Percentiles rank a stretch among this genome's conserved stretches.
These are phyloP conservation scores for Empis stercorea DNA, from an alignment of 2,888 invertebrate species.

Conservation along the genomic window DNA sequence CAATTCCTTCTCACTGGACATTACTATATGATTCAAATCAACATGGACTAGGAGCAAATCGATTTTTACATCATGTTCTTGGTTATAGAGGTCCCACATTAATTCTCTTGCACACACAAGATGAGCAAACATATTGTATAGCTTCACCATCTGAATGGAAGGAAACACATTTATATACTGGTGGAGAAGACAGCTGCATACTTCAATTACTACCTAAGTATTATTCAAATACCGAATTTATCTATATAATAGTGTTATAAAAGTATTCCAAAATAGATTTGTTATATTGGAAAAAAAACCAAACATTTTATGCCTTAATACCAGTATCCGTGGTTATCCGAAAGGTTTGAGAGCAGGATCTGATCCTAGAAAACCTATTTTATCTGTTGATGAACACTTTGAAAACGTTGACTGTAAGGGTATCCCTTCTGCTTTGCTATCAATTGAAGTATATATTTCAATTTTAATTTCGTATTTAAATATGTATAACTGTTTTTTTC, in stretches of 20 bases:
- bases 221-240: conserved; percentile 9
- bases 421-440: conserved; percentile 47
- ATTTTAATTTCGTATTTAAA: conserved; percentile 18
- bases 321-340: conserved; percentile 70
- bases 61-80: conserved; percentile 78
- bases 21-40: conserved; percentile 70
- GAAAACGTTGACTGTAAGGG: conserved; percentile 54
- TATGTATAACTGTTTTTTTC: conserved; percentile 1
- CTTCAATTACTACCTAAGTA: conserved; percentile 64
- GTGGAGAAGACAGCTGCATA: conserved; percentile 62
- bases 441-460: conserved; percentile 44
- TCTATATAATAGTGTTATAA: not conserved
- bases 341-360: conserved; percentile 69
- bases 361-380: conserved; percentile 62
- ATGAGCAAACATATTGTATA: conserved; percentile 58
- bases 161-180: conserved; percentile 75
- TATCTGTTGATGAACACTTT: conserved; percentile 63
- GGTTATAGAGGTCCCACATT: conserved; percentile 49
- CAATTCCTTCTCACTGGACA: conserved; percentile 71
- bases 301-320: conserved; percentile 75
- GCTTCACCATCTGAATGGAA: conserved; percentile 73
- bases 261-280: conserved; percentile 33
- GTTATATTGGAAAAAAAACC: conserved; percentile 48
- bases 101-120: conserved; percentile 43
- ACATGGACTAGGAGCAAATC: conserved; percentile 77